Evolutionary conservation across 30 jellyfish, hydroid and myxozoan genomes (phyloP).

Genomic region (Cassiopea xamachana): DNA sequence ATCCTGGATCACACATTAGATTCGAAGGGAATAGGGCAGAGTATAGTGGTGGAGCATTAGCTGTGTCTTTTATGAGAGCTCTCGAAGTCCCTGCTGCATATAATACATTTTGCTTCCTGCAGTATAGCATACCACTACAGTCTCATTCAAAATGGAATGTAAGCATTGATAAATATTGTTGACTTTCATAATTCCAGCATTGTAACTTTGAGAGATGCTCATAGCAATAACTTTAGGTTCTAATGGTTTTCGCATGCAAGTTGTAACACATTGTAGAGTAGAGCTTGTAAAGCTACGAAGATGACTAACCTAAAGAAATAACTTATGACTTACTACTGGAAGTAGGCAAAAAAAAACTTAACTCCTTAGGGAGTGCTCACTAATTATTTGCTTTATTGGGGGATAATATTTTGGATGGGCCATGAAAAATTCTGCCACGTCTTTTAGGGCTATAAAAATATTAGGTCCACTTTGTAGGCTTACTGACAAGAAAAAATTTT

Average conservation of each 20-base stretch:
- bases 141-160: slow-evolving; percentile 94
- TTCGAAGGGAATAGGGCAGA: slow-evolving; percentile 71
- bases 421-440: no score
- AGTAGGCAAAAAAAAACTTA: no score
- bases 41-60: slow-evolving; percentile 88
- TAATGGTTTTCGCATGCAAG: background rate
- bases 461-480: no score
- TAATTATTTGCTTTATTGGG: no score
- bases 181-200: background rate
- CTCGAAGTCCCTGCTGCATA: slow-evolving; percentile 71
- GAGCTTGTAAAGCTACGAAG: no score
- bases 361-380: no score
- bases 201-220: background rate
- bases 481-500: no score
- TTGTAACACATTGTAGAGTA: no score
- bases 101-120: slow-evolving; percentile 89
- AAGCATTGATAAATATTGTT: slow-evolving; percentile 6
- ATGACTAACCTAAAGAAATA: no score
- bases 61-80: slow-evolving; percentile 70
- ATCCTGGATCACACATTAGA: slow-evolving; percentile 54
- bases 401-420: no score
- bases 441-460: no score
- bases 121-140: slow-evolving; percentile 39
- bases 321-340: no score
- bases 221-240: background rate